Evolutionary conservation across 2,797 vertebrate species (phyloP).

Genomic region (Macroramphosus scolopax): DNA sequence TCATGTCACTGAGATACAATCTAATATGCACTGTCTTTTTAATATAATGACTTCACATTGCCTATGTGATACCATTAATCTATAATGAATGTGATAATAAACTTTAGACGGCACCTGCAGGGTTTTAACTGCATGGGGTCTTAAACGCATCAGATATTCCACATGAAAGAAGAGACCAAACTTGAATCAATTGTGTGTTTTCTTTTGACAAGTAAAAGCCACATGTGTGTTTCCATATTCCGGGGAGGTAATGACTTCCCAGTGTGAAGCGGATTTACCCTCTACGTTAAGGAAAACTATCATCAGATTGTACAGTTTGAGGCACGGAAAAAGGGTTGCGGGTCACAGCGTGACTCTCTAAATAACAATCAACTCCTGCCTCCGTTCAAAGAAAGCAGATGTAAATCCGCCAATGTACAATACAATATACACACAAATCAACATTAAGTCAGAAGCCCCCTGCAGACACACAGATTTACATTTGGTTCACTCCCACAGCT

Average conservation of each 20-base stretch:
- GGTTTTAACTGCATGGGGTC: conserved; percentile 8
- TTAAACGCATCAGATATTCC: too few species aligned
- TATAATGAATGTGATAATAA: too few species aligned
- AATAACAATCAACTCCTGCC: conserved; percentile 43
- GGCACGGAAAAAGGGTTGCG: too few species aligned
- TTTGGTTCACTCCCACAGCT: conserved; percentile 12
- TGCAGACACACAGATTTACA: conserved; percentile 22
- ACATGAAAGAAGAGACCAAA: too few species aligned
- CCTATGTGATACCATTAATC: too few species aligned
- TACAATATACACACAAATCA: conserved; percentile 22
- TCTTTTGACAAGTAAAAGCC: too few species aligned
- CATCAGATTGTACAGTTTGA: conserved; percentile 29
- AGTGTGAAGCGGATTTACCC: conserved; percentile 20
- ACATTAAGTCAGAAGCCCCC: conserved; percentile 18
- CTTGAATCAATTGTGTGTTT: too few species aligned
- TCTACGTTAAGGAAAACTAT: conserved; percentile 5
- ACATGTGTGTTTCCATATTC: too few species aligned
- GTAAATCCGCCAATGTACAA: conserved; percentile 5
- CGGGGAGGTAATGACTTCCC: conserved; percentile 25
- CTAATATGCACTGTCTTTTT: too few species aligned
- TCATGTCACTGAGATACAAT: too few species aligned
- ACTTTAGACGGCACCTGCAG: conserved; percentile 5
- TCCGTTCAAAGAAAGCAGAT: too few species aligned
- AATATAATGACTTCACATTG: too few species aligned
- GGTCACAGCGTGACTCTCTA: conserved; percentile 30